phyloP scores from a whole-genome alignment of 2,797 vertebrate genomes.

The Chanos chanos region DNA sequence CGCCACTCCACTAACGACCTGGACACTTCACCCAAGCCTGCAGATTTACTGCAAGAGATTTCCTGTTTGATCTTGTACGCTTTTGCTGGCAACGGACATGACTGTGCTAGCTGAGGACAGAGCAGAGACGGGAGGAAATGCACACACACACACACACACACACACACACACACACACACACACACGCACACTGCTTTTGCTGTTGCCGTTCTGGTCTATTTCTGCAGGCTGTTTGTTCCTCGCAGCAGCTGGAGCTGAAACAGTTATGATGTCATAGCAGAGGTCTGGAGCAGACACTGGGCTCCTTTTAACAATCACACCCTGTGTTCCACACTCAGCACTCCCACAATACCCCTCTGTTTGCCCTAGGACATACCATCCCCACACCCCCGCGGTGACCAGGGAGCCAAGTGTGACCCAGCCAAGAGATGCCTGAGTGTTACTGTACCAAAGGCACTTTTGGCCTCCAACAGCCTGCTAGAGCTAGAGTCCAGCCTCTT shows the following conservation, averaged over 20 bases:
- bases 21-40: slow-evolving; percentile 8
- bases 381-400: no score
- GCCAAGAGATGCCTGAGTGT: no score
- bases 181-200: background rate
- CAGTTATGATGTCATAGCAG: slow-evolving; percentile 6
- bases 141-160: background rate
- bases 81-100: slow-evolving; percentile 14
- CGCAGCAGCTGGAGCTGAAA: background rate
- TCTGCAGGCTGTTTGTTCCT: background rate
- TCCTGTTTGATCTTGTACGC: slow-evolving; percentile 20
- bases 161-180: background rate
- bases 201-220: background rate
- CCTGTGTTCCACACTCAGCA: background rate
- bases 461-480: no score
- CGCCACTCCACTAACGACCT: no score
- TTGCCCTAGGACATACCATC: no score
- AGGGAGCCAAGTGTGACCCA: no score
- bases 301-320: slow-evolving; percentile 17
- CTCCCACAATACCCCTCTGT: no score
- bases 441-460: no score
- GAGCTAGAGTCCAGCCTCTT: no score
- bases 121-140: background rate
- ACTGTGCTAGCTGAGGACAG: slow-evolving; percentile 14
- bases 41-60: slow-evolving; percentile 27
- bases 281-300: slow-evolving; percentile 12